phyloP scores from a whole-genome alignment of 2,888 invertebrate genomes.

The Reticulitermes lucifugus region DNA sequence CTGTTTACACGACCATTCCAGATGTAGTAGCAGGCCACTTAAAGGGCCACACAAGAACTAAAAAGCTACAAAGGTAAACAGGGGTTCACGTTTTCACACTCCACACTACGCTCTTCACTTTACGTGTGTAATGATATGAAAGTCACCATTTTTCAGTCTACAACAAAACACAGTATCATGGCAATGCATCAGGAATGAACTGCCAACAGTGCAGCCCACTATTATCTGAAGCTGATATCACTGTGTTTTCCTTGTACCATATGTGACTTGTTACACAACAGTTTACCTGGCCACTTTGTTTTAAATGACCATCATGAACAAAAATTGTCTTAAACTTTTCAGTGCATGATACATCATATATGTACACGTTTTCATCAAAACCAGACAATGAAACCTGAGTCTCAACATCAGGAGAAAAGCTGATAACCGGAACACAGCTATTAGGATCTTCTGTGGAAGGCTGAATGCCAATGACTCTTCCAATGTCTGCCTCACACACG shows the following conservation, averaged over 20 bases:
- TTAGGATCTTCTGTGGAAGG: background rate
- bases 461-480: background rate
- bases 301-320: constrained; percentile 42
- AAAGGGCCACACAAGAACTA: too few species aligned
- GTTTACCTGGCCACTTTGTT: background rate
- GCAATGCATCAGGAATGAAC: constrained; percentile 2
- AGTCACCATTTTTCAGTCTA: too few species aligned
- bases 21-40: too few species aligned
- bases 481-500: background rate
- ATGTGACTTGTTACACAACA: constrained; percentile 21
- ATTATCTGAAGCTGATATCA: constrained; percentile 42
- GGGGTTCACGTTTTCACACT: too few species aligned
- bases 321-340: constrained; percentile 34
- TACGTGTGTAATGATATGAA: too few species aligned
- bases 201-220: constrained; percentile 43
- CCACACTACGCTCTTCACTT: too few species aligned
- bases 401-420: constrained; percentile 9
- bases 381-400: constrained; percentile 38
- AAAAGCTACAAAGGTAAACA: too few species aligned
- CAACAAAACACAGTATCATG: background rate
- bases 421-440: background rate
- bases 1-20: too few species aligned
- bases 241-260: constrained; percentile 29
- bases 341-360: constrained; percentile 20
- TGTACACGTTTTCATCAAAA: constrained; percentile 44